Percentiles rank a stretch among this genome's conserved stretches.
These are phyloP conservation scores for Dicroscelio sp. DNA, from an alignment of 2,888 invertebrate species.

Conservation along the genomic window DNA sequence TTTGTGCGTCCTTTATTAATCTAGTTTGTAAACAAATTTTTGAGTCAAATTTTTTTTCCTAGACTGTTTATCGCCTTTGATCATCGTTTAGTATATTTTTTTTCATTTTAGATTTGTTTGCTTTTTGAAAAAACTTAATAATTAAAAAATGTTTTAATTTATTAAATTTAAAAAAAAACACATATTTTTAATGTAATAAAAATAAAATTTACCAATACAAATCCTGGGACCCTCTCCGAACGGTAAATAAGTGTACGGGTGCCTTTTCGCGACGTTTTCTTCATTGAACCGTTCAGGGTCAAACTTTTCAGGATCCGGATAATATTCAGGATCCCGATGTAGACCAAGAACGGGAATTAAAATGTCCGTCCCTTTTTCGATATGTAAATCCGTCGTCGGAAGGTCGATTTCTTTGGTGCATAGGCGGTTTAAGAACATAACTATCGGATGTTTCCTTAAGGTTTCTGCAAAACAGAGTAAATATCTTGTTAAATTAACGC, in stretches of 20 bases:
- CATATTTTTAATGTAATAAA: too few relatives aligned
- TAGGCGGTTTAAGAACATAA: slow-evolving; percentile 89
- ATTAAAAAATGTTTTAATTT: not conserved
- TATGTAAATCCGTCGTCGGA: slow-evolving; percentile 82
- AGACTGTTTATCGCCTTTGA: too few relatives aligned
- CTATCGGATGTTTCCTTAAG: slow-evolving; percentile 90
- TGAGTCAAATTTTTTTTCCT: too few relatives aligned
- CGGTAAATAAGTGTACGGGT: slow-evolving; percentile 88
- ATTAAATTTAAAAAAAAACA: not conserved
- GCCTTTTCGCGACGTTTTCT: slow-evolving; percentile 88
- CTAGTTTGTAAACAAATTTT: too few relatives aligned
- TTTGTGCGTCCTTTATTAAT: too few relatives aligned
- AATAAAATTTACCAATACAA: slow-evolving; percentile 87
- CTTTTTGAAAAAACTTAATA: not conserved
- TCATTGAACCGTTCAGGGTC: slow-evolving; percentile 92
- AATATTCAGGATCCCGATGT: slow-evolving; percentile 92
- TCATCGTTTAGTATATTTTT: too few relatives aligned
- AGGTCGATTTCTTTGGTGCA: slow-evolving; percentile 89
- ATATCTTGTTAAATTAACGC: too few relatives aligned
- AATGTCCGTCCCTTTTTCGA: slow-evolving; percentile 88
- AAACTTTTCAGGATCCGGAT: slow-evolving; percentile 92
- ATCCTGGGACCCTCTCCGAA: slow-evolving; percentile 89
- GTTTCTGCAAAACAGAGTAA: slow-evolving; percentile 86
- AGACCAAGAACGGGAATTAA: slow-evolving; percentile 91
- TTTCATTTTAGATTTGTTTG: too few relatives aligned